Evolutionary conservation across 2,797 vertebrate species (phyloP), one percentile per base, ranked within the genome.

Genomic region (Pogoniulus pusillus): DNA sequence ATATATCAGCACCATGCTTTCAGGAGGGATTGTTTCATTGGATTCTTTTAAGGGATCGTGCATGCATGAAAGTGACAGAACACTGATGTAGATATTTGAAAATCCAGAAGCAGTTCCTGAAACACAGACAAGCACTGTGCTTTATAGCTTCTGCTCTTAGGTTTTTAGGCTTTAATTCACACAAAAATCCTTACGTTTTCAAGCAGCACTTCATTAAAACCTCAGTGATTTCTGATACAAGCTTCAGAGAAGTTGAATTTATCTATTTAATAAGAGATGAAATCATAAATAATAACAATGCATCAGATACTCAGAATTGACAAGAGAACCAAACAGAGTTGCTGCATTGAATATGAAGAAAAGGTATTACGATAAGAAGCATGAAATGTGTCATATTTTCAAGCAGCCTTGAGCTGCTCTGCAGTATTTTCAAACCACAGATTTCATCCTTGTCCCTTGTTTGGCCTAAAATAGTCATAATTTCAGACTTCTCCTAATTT

Each of bases 241-340:
- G 85, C 73, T 82, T 93, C 0, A 2, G 59, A 94, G 94, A 96
- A 93, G 76, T 58, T 69, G 39, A 82, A 69, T 94, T 78, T 81
- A 92, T 87, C 74, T 89, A 89, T 93, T 93, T 87, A 95, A 93
- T 89, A 85, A 94, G 93, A 90, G 73, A 85, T 92, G 82, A 88
- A 95, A 87, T 87, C 8, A 82, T 82, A 90, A 96, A 95, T 94
- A 96, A 78, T 87, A 89, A 85, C 74, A 93, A 82, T 89, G 68
- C 82, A 41, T 87, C 91, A 91, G 77, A 93, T 80, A 66, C 35
- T 16, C 55, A 72, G 82, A 91, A 90, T 84, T 90, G 86, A 90
- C 86, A 89, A 89, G 80, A 82, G 41, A 7, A 0, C 27, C 58
- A 92, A 69, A 87, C 51, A 57, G 59, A 54, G 32, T 82, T 84